Evolutionary conservation across 2,797 vertebrate genomes (phyloP), one percentile per base, ranked within the genome.

Genomic region (Sebastes diaconus): DNA sequence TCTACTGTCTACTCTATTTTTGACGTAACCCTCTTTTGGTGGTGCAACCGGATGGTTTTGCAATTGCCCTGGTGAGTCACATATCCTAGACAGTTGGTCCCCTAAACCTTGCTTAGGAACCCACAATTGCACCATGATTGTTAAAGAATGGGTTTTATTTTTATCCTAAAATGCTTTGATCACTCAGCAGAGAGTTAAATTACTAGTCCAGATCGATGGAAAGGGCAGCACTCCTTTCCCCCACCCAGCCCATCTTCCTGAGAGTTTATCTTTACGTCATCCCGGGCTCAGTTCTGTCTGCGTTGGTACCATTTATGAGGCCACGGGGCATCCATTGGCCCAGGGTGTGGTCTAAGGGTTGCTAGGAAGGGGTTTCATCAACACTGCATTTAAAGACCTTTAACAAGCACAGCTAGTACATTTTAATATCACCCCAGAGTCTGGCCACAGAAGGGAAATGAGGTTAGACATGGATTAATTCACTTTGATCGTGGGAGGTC

Each of bases 1-100:
- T 77, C 29, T 61, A 42, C 68, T 83, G 72, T 83, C 32, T 52
- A 11, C 24, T 79, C 81, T 92, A 84, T 80, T 85, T 89, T 81
- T 63, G 67, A 84, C 27, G 1, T 50, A 66, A 75, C 71, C 83
- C 54, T 77, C 32, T 73, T 88, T 81, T 86, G 75, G 77, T 84
- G 84, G 84, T 79, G 64, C 61, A 75, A 68, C 61, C 10, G 74
- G 76, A 91, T 92, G 92, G 90, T 92, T 95, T 95, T 84, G 77
- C 90, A 90, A 92, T 94, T 91, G 88, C 87, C 60, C 87, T 88
- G 69, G 83, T 95, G 94, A 95, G 81, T 94, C 91, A 93, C 76
- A 78, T 60, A 64, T 88, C 83, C 83, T 72, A 80, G 79, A 92
- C 81, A 84, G 78, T 84, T 71, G 39, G 84, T 81, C 83, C 87